These are phyloP conservation scores for Ctenicera cuprea DNA, from an alignment of 2,888 invertebrate genomes.

Conservation along the genomic window DNA sequence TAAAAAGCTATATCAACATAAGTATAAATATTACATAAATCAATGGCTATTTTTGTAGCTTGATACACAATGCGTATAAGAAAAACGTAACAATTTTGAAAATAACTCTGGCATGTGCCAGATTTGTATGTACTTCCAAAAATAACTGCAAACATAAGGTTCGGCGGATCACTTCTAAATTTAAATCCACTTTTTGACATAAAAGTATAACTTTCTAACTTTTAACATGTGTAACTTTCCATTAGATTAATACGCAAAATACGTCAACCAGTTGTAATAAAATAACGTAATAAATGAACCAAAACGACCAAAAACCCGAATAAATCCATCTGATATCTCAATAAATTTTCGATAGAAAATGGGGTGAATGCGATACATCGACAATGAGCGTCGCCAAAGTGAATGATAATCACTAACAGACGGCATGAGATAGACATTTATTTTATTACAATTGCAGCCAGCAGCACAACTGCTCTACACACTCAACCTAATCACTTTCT, in stretches of 20 bases:
- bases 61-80: constrained; percentile 48
- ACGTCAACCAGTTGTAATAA: constrained; percentile 19
- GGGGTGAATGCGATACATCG: constrained; percentile 45
- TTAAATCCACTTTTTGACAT: constrained; percentile 35
- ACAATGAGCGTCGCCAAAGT: constrained; percentile 60
- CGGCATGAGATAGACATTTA: constrained; percentile 68
- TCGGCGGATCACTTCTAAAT: constrained; percentile 47
- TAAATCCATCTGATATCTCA: constrained; percentile 49
- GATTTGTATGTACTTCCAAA: constrained; percentile 44
- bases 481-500: constrained; percentile 55
- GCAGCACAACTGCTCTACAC: constrained; percentile 66
- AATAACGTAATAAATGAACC: constrained; percentile 47
- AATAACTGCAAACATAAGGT: constrained; percentile 42
- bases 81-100: constrained; percentile 44
- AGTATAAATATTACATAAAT: constrained; percentile 33
- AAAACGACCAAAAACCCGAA: constrained; percentile 50
- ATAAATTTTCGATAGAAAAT: constrained; percentile 47
- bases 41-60: constrained; percentile 33
- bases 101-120: constrained; percentile 49
- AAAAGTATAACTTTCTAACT: constrained; percentile 6
- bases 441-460: constrained; percentile 67
- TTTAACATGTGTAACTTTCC: constrained; percentile 5
- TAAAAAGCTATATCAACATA: constrained; percentile 1
- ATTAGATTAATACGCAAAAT: neutral
- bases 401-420: constrained; percentile 66